phyloP scores from a whole-genome alignment of 2,113 vertebrate genomes.

The Ceyx margarethae region DNA sequence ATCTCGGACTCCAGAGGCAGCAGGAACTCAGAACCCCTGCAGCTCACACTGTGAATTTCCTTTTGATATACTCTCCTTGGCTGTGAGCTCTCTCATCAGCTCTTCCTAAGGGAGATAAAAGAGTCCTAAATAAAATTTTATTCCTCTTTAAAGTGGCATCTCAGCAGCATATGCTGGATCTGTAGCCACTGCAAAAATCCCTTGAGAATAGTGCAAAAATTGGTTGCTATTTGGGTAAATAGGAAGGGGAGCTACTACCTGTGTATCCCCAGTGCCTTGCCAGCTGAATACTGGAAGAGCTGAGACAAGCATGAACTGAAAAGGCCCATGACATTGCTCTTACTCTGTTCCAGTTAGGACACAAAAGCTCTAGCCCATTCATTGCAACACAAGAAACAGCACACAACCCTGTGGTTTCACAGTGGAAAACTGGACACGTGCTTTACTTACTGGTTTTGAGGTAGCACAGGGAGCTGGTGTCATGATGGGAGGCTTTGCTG shows the following conservation, averaged over 20 bases:
- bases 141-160: background rate
- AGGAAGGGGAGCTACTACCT: background rate
- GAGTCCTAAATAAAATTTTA: background rate
- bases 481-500: slow-evolving; percentile 75
- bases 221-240: background rate
- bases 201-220: background rate
- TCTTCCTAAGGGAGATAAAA: background rate
- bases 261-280: background rate
- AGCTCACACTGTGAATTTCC: background rate
- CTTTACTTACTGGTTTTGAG: slow-evolving; percentile 86
- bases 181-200: background rate
- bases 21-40: background rate
- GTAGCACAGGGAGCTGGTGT: slow-evolving; percentile 76
- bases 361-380: background rate
- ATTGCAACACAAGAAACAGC: background rate
- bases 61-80: background rate
- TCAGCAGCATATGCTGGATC: background rate
- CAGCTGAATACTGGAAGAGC: background rate
- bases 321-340: background rate
- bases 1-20: background rate
- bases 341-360: rapidly evolving
- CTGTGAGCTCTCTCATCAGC: background rate
- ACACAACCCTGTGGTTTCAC: background rate
- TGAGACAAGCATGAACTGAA: background rate
- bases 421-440: background rate